phyloP scores from a whole-genome alignment of 2,113 vertebrate species.

The Xiphias gladius region DNA sequence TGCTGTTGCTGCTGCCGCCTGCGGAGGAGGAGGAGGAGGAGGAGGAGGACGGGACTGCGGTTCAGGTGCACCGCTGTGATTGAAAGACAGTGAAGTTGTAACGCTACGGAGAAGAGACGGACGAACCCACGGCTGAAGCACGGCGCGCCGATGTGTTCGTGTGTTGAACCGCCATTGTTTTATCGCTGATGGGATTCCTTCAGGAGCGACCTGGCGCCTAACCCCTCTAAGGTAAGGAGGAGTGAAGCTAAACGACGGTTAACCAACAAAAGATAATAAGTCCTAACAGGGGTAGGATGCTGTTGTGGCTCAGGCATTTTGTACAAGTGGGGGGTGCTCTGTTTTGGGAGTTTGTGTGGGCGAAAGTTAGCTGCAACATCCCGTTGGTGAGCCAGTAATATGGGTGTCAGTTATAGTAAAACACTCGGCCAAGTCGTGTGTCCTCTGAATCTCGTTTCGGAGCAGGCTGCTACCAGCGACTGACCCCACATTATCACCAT shows the following conservation, averaged over 20 bases:
- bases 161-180: constrained; percentile 45
- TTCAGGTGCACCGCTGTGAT: constrained; percentile 73
- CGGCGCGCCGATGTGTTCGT: constrained; percentile 14
- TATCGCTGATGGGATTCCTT: constrained; percentile 61
- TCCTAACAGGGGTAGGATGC: neutral
- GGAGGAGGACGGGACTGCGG: constrained; percentile 50
- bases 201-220: constrained; percentile 62
- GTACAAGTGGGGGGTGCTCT: neutral
- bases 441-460: constrained; percentile 1
- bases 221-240: constrained; percentile 69
- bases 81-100: constrained; percentile 56
- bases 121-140: neutral
- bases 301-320: neutral
- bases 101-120: neutral
- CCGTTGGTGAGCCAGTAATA: constrained; percentile 12
- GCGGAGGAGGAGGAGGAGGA: constrained; percentile 34
- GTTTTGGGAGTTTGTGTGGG: constrained; percentile 35
- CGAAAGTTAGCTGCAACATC: constrained; percentile 59
- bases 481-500: neutral
- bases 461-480: constrained; percentile 1
- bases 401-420: constrained; percentile 38
- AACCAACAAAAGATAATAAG: constrained; percentile 27
- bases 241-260: constrained; percentile 28
- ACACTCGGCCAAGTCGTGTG: constrained; percentile 35
- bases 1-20: too few species aligned